These are phyloP conservation scores for Cryptotis parvus DNA, from an alignment of 2,113 vertebrate genomes.

Conservation along the genomic window DNA sequence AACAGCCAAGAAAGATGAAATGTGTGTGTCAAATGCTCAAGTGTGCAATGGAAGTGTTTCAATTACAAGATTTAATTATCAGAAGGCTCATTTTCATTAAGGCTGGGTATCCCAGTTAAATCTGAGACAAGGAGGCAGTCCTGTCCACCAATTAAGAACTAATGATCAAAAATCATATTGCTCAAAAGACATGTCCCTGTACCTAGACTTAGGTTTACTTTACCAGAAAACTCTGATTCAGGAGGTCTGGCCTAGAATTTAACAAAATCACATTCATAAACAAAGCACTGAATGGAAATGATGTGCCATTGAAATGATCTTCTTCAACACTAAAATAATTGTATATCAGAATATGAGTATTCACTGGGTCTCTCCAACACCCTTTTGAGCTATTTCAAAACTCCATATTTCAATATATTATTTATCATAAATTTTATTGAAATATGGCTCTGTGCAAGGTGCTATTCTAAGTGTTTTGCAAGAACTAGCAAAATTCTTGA, in stretches of 20 bases:
- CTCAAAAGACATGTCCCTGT: background rate
- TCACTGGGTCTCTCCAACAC: background rate
- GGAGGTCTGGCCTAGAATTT: background rate
- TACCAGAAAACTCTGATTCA: background rate
- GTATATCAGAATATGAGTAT: background rate
- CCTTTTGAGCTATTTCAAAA: background rate
- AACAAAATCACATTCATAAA: slow-evolving; percentile 1
- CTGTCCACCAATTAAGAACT: slow-evolving; percentile 52
- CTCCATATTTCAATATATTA: background rate
- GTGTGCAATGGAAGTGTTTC: slow-evolving; percentile 39
- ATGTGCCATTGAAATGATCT: background rate
- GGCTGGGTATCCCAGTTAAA: background rate
- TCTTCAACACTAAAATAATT: slow-evolving; percentile 9
- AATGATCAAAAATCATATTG: slow-evolving; percentile 20
- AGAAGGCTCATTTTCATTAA: slow-evolving; percentile 48
- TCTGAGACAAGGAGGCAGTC: background rate
- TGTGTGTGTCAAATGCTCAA: slow-evolving; percentile 15
- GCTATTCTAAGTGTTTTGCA: background rate
- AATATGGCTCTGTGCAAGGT: background rate
- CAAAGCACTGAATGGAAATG: background rate
- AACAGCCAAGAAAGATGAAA: slow-evolving; percentile 66
- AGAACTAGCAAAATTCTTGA: background rate
- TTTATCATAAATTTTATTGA: background rate
- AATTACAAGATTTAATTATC: slow-evolving; percentile 50
- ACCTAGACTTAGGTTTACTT: background rate